These are phyloP conservation scores for Paedocypris sp. DNA, from an alignment of 2,113 vertebrate genomes.

Conservation along the genomic window DNA sequence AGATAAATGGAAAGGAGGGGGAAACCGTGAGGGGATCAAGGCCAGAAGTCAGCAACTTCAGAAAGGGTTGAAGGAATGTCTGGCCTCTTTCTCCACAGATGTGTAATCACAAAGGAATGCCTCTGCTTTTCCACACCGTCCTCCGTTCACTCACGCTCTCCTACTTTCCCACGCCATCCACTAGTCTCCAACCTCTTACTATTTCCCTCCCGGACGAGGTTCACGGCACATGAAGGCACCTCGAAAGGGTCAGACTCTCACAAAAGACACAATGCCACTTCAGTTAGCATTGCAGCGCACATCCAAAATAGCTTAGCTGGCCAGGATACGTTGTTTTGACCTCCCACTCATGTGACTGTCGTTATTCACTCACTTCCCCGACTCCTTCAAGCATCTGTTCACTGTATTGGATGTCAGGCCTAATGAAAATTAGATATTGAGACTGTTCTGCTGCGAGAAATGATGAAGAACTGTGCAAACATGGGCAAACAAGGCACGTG, in stretches of 20 bases:
- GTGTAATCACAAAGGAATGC: slow-evolving; percentile 72
- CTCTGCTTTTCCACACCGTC: slow-evolving; percentile 61
- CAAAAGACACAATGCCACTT: slow-evolving; percentile 6
- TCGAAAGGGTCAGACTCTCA: neutral
- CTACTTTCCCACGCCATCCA: slow-evolving; percentile 31
- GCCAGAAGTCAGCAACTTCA: slow-evolving; percentile 33
- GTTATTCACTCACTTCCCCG: slow-evolving; percentile 13
- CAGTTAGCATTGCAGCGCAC: neutral
- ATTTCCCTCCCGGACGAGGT: neutral
- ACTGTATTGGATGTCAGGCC: slow-evolving; percentile 1
- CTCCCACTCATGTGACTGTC: slow-evolving; percentile 6
- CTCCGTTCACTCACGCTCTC: slow-evolving; percentile 35
- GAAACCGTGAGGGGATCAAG: slow-evolving; percentile 8
- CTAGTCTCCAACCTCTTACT: slow-evolving; percentile 19
- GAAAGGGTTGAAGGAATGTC: slow-evolving; percentile 57
- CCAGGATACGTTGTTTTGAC: neutral
- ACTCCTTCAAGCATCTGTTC: slow-evolving; percentile 16
- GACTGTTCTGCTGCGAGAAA: no score
- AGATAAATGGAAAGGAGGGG: neutral
- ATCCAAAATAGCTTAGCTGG: slow-evolving; percentile 12
- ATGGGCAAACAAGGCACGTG: slow-evolving; percentile 12
- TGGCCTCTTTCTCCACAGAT: slow-evolving; percentile 56
- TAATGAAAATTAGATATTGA: no score
- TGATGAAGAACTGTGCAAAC: neutral
- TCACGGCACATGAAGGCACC: slow-evolving; percentile 6